A percentile compares a stretch with the other conserved stretches of the same genome.
phyloP scores from a whole-genome alignment of 2,888 invertebrate genomes.

The Melanotus villosus region DNA sequence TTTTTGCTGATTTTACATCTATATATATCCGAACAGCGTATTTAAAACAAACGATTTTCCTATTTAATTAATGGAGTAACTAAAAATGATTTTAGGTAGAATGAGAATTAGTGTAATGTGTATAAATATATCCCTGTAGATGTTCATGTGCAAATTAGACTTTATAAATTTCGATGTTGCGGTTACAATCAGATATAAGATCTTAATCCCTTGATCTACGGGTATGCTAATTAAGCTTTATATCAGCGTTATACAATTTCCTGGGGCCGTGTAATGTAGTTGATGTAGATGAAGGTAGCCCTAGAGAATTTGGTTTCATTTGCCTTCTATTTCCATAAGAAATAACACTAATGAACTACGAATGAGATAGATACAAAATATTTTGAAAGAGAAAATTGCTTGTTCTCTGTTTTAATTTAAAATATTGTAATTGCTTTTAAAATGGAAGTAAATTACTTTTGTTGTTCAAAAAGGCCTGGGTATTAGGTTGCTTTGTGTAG shows the following conservation, averaged over 20 bases:
- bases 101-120: no score
- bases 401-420: slow-evolving; percentile 14
- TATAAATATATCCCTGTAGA: no score
- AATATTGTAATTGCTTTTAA: no score
- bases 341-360: slow-evolving; percentile 6
- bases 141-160: background rate
- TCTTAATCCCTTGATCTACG: slow-evolving; percentile 9
- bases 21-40: no score
- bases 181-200: background rate
- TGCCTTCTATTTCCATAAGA: slow-evolving; percentile 24
- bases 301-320: slow-evolving; percentile 16
- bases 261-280: background rate
- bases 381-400: slow-evolving; percentile 23
- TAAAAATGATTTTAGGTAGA: no score
- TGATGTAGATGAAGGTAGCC: background rate
- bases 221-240: slow-evolving; percentile 14
- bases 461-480: no score
- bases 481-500: no score
- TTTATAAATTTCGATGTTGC: background rate
- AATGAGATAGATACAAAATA: no score
- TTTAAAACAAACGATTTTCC: no score
- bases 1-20: no score
- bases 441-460: no score
- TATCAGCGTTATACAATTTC: background rate
- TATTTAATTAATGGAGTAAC: no score